A percentile compares a stretch with the other conserved stretches of the same genome.
phyloP scores from a whole-genome alignment of 2,888 invertebrate genomes.

The Scaptomyza parva region DNA sequence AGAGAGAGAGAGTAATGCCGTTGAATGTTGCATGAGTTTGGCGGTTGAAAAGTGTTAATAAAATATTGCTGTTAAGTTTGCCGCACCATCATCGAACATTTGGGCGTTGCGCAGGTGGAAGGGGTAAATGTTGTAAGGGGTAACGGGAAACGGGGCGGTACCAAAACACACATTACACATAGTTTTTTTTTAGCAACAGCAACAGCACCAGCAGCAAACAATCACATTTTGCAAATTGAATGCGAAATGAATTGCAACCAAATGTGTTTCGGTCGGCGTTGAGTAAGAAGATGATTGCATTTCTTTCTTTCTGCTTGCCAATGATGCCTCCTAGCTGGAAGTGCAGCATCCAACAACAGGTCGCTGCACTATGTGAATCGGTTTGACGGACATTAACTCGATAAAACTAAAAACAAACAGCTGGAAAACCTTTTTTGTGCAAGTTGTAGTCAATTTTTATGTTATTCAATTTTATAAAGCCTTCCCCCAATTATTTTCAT shows the following conservation, averaged over 20 bases:
- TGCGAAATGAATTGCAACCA: conserved; percentile 73
- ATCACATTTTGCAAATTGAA: conserved; percentile 54
- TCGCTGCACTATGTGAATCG: conserved; percentile 6
- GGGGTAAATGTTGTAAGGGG: not conserved
- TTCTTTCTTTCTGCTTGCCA: conserved; percentile 72
- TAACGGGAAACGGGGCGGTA: not conserved
- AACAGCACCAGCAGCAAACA: conserved; percentile 40
- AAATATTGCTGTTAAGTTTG: conserved; percentile 76
- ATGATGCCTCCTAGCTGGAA: conserved; percentile 38
- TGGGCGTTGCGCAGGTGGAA: not conserved
- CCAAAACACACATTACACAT: conserved; percentile 25
- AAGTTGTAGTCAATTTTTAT: not conserved
- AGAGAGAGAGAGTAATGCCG: conserved; percentile 14
- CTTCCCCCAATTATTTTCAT: not conserved
- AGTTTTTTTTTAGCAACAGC: conserved; percentile 10
- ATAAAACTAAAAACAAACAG: not conserved
- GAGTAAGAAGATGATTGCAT: conserved; percentile 73
- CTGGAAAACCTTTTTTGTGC: not conserved
- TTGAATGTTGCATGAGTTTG: conserved; percentile 60
- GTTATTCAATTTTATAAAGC: not conserved
- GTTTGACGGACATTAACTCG: not conserved
- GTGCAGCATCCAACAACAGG: conserved; percentile 56
- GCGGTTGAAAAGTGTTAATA: conserved; percentile 77
- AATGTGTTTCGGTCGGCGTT: conserved; percentile 54
- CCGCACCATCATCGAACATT: conserved; percentile 49